These are phyloP conservation scores for Malacoraja senta DNA, from an alignment of 2,797 vertebrate species.

Conservation along the genomic window DNA sequence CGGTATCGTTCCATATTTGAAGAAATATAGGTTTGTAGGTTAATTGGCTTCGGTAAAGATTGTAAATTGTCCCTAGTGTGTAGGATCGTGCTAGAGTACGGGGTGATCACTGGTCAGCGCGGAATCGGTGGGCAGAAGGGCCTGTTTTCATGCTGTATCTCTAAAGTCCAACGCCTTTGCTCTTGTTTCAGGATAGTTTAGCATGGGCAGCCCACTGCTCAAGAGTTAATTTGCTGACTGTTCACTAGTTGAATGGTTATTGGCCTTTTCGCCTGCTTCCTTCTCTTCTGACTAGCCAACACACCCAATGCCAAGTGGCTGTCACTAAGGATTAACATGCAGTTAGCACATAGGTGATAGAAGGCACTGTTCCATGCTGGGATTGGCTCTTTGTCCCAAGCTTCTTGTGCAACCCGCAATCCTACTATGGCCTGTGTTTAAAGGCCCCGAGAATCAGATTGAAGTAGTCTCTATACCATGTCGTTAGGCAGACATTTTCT, in stretches of 20 bases:
- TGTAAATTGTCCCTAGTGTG: no score
- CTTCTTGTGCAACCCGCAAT: background rate
- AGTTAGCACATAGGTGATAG: background rate
- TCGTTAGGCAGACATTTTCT: background rate
- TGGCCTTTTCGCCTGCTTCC: background rate
- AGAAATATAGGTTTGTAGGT: no score
- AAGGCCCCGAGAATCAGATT: background rate
- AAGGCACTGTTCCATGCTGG: background rate
- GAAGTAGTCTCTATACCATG: background rate
- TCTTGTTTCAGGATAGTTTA: constrained; percentile 57
- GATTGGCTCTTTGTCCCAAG: background rate
- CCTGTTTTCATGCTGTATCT: no score
- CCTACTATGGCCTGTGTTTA: background rate
- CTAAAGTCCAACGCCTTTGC: no score
- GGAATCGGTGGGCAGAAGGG: no score
- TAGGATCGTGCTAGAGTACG: no score
- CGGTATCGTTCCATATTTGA: no score
- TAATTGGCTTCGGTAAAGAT: no score
- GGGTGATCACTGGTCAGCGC: no score
- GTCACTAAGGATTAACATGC: background rate
- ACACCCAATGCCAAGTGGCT: background rate
- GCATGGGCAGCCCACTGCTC: background rate
- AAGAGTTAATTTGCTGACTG: background rate
- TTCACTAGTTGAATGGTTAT: background rate
- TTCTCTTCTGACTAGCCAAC: background rate